Evolutionary conservation across 92 coral and sea anemone species (phyloP), one percentile per base, ranked within the genome.

Genomic region (Heliopora coerulea): DNA sequence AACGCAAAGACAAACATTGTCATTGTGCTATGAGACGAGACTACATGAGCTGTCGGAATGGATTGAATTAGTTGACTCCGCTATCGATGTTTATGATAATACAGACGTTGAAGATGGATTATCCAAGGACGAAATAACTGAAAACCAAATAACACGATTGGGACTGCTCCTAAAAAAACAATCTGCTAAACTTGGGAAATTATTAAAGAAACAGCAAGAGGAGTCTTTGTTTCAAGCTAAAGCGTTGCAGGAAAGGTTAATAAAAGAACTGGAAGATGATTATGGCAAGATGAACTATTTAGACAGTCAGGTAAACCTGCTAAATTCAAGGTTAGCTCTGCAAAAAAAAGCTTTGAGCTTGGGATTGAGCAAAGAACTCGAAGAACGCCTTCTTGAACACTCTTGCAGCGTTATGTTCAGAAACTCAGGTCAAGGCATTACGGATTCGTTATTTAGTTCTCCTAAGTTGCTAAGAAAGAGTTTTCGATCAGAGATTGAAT

Each of bases 71-170:
- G 62, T 70, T 21, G 77, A 70, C 29, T 50, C 63, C 14, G 40
- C 77, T 1, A 70, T 52, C 41, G 77, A 70, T 29, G 54, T 70
- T 54, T 70, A 70, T 70, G 77, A 70, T 52, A 70, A 70, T 54
- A 70, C 46, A 27, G 77, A 70, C 21, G 32, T 54, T 52, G 77
- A 70, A 50, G 77, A 70, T 30, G 77, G 77, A 14, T 32, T 70
- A 35, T 49, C 62, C 3, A 63, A 70, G 5, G 77, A 70, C n/a
- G 77, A 70, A 54, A 70, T 70, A 54, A 25, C 54, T 19, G 77
- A 70, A 49, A 70, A 70, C 35, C 77, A 70, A 50, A 23, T 70
- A 35, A 70, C 77, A 70, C 35, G 77, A 52, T 32, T 70, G 62
- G 77, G 77, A 7, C 40, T 70, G 26, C 77, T 70, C 8, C 48